Conservation (phyloP, 2,888 invertebrate genomes). For the Latrodectus elegans region DNA sequence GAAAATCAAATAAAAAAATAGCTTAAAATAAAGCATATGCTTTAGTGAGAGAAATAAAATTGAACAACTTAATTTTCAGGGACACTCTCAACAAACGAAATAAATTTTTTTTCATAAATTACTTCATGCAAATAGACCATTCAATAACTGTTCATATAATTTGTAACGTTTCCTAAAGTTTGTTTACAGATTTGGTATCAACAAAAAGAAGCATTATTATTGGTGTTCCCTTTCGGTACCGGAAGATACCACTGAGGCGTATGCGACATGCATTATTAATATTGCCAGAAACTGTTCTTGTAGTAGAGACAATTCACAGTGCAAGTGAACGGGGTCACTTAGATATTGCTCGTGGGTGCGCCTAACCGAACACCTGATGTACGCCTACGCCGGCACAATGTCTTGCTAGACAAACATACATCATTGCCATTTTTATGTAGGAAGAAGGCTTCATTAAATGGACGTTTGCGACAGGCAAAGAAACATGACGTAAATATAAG, state of each 20-base stretch:
- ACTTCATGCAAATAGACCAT: no score
- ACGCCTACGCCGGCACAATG: constrained; percentile 28
- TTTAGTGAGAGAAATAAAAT: no score
- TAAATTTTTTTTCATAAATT: no score
- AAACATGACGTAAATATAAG: constrained; percentile 28
- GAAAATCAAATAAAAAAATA: no score
- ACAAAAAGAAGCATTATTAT: not conserved
- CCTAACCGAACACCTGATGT: constrained; percentile 57
- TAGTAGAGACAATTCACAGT: constrained; percentile 5
- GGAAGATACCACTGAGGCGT: not conserved
- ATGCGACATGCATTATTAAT: not conserved
- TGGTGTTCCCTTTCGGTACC: not conserved
- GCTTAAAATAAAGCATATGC: no score
- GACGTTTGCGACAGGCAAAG: constrained; percentile 13
- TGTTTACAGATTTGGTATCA: no score
- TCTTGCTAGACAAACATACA: constrained; percentile 15
- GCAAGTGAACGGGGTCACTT: constrained; percentile 61
- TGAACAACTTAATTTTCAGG: no score
- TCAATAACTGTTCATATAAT: no score
- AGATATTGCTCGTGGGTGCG: constrained; percentile 48
- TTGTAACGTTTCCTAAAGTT: no score
- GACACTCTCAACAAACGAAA: no score
- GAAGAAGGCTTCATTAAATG: constrained; percentile 4
- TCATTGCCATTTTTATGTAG: constrained; percentile 17
- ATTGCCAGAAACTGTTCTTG: not conserved